Evolutionary conservation across 2,797 vertebrate species (phyloP).

Genomic region (Crypturellus tataupa): DNA sequence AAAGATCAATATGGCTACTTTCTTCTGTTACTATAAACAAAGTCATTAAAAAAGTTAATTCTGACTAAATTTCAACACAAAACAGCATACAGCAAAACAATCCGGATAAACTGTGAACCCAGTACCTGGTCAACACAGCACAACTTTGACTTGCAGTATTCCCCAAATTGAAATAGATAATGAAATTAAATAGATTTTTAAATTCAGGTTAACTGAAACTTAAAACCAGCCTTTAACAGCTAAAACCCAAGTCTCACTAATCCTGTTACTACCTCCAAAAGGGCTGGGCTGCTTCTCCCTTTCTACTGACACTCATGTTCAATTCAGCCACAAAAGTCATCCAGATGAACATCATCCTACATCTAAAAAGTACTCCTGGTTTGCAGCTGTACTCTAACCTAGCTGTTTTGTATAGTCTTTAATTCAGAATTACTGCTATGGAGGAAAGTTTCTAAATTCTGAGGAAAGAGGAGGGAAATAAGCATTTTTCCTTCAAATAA

Average conservation of each 20-base stretch:
- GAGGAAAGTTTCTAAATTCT: background rate
- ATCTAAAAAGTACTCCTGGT: background rate
- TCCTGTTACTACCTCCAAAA: background rate
- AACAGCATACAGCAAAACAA: background rate
- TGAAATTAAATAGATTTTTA: background rate
- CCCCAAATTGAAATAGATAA: background rate
- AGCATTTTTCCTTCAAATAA: background rate
- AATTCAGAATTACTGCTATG: background rate
- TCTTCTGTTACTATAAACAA: background rate
- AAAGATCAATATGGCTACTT: background rate
- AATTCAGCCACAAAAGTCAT: background rate
- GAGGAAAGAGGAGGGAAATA: background rate
- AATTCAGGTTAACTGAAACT: background rate
- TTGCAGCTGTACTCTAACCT: background rate
- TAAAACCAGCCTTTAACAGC: background rate
- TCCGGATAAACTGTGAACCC: background rate
- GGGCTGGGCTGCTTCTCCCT: background rate
- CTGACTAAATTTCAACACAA: background rate
- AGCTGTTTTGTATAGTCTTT: background rate
- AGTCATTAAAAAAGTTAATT: background rate
- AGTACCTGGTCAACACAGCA: background rate
- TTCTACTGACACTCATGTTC: background rate
- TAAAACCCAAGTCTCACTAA: background rate
- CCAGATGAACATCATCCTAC: background rate
- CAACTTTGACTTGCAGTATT: background rate